These are phyloP conservation scores for Corbicula japonica DNA, from an alignment of 2,888 invertebrate species.

Conservation along the genomic window DNA sequence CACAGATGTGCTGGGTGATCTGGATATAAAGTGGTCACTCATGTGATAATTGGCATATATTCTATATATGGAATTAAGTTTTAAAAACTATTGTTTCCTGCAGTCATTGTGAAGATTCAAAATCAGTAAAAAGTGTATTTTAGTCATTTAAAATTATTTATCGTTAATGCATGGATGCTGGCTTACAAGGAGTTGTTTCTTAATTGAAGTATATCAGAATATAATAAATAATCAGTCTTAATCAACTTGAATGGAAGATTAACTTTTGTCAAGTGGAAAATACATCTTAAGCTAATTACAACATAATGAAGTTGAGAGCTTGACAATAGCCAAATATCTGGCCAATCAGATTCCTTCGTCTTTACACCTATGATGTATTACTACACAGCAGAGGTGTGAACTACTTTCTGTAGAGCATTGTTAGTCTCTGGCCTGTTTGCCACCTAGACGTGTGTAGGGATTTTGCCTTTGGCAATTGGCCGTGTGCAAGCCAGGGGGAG, in stretches of 20 bases:
- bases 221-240: too few species aligned
- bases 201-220: too few species aligned
- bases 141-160: too few species aligned
- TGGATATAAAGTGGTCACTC: too few species aligned
- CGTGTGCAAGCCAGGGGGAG: slow-evolving; percentile 40
- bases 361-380: slow-evolving; percentile 46
- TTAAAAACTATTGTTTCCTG: too few species aligned
- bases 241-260: slow-evolving; percentile 23
- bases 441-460: slow-evolving; percentile 45
- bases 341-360: slow-evolving; percentile 48
- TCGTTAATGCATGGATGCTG: too few species aligned
- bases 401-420: slow-evolving; percentile 58
- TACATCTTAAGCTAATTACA: slow-evolving; percentile 20
- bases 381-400: slow-evolving; percentile 55
- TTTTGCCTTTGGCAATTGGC: slow-evolving; percentile 35
- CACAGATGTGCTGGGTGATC: too few species aligned
- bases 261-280: slow-evolving; percentile 12
- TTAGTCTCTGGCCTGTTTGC: slow-evolving; percentile 24
- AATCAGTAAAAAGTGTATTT: too few species aligned
- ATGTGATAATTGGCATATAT: too few species aligned
- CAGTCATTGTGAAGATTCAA: too few species aligned
- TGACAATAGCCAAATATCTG: slow-evolving; percentile 31
- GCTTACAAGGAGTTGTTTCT: too few species aligned
- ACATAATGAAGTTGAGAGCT: background rate
- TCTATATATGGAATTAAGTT: too few species aligned